Evolutionary conservation across 2,888 invertebrate genomes (phyloP).

Genomic region (Volucella inflata): DNA sequence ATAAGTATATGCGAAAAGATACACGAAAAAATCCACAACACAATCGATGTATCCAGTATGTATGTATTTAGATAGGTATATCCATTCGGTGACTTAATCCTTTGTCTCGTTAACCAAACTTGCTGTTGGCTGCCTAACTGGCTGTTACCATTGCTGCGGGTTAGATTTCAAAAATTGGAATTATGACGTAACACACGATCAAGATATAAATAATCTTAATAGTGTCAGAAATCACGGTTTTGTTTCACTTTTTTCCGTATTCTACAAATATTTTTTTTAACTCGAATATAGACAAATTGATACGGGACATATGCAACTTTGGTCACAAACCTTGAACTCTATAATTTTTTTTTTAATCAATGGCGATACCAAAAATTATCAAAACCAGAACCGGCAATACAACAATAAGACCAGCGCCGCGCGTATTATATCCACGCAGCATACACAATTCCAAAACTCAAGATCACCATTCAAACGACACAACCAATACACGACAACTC

Average conservation of each 20-base stretch:
- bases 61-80: slow-evolving; percentile 14
- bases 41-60: slow-evolving; percentile 68
- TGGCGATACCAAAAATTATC: slow-evolving; percentile 22
- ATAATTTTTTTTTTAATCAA: slow-evolving; percentile 57
- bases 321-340: slow-evolving; percentile 66
- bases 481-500: too few relatives aligned
- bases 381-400: slow-evolving; percentile 49
- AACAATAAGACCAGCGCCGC: slow-evolving; percentile 37
- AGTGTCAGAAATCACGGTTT: slow-evolving; percentile 59
- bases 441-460: slow-evolving; percentile 16
- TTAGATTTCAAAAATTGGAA: slow-evolving; percentile 61
- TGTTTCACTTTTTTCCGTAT: slow-evolving; percentile 21
- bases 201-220: slow-evolving; percentile 62
- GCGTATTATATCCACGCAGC: slow-evolving; percentile 41
- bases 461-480: slow-evolving; percentile 53
- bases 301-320: slow-evolving; percentile 44
- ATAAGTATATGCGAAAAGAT: slow-evolving; percentile 11
- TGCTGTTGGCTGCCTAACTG: slow-evolving; percentile 7
- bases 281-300: slow-evolving; percentile 36
- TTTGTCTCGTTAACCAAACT: slow-evolving; percentile 59
- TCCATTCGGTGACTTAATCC: slow-evolving; percentile 72
- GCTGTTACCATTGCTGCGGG: slow-evolving; percentile 28
- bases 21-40: slow-evolving; percentile 51
- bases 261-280: background rate
- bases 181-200: slow-evolving; percentile 71